Evolutionary conservation across 2,797 vertebrate genomes (phyloP).

Genomic region (Enteromius trimaculatus): DNA sequence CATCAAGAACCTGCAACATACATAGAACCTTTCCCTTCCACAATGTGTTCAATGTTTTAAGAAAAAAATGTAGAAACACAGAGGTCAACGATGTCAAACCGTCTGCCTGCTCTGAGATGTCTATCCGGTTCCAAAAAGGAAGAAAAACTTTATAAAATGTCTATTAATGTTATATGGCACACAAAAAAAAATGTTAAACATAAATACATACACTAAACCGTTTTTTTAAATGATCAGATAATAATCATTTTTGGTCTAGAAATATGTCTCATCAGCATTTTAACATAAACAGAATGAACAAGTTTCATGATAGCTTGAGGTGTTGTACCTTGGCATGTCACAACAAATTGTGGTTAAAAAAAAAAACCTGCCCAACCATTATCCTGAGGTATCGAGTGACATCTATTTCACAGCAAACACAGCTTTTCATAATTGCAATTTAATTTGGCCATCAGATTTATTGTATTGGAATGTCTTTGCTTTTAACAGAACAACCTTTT

Average conservation of each 20-base stretch:
- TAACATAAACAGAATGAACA: neutral
- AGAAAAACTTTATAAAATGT: neutral
- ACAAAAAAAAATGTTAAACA: neutral
- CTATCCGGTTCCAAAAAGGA: conserved; percentile 6
- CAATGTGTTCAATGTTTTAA: neutral
- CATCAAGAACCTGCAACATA: neutral
- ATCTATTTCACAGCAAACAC: neutral
- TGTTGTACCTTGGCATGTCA: conserved; percentile 23
- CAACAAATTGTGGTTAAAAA: conserved; percentile 25
- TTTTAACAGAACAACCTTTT: neutral
- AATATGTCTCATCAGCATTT: neutral
- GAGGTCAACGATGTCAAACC: conserved; percentile 7
- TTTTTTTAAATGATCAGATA: neutral
- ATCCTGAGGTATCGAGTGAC: neutral
- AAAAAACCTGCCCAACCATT: conserved; percentile 10
- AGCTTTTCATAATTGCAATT: neutral
- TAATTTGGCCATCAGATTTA: neutral
- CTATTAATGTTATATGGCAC: neutral
- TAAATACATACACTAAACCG: neutral
- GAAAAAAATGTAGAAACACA: neutral
- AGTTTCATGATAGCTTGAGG: conserved; percentile 8
- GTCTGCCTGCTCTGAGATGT: neutral
- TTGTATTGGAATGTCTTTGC: neutral
- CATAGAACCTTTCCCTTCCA: neutral
- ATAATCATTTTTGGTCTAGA: neutral